A percentile compares a stretch with the other conserved stretches of the same genome.
Evolutionary conservation across 2,113 vertebrate genomes (phyloP).

Genomic region (Myiagra hebetior): DNA sequence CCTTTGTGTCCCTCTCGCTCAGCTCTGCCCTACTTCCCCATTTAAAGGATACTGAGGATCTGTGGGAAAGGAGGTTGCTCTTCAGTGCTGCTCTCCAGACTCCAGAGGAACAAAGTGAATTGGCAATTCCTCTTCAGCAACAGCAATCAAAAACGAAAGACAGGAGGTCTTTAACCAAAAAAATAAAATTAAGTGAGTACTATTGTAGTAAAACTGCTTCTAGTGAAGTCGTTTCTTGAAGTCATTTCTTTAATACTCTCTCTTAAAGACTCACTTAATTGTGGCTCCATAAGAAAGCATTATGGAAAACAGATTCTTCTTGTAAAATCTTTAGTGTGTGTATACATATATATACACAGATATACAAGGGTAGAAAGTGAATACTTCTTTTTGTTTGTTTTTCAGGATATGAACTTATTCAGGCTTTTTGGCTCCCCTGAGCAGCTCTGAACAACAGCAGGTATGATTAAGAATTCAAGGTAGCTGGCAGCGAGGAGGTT

Average conservation of each 20-base stretch:
- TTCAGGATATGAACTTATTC: background rate
- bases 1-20: background rate
- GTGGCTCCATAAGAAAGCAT: background rate
- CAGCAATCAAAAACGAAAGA: background rate
- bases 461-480: constrained; percentile 10
- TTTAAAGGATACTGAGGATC: background rate
- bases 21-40: background rate
- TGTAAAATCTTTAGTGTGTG: background rate
- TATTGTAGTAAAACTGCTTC: background rate
- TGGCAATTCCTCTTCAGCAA: background rate
- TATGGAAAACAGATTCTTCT: constrained; percentile 44
- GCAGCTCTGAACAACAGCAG: background rate
- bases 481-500: background rate
- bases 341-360: background rate
- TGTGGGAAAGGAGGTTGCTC: background rate
- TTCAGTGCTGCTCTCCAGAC: background rate
- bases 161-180: background rate
- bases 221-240: constrained; percentile 4
- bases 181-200: background rate
- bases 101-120: background rate
- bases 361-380: background rate
- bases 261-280: constrained; percentile 1
- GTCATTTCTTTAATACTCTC: background rate
- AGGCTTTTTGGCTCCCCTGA: background rate
- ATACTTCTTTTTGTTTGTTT: background rate